Conservation (phyloP, 2,888 invertebrate species). For the Zhuqinia jingwanae region DNA sequence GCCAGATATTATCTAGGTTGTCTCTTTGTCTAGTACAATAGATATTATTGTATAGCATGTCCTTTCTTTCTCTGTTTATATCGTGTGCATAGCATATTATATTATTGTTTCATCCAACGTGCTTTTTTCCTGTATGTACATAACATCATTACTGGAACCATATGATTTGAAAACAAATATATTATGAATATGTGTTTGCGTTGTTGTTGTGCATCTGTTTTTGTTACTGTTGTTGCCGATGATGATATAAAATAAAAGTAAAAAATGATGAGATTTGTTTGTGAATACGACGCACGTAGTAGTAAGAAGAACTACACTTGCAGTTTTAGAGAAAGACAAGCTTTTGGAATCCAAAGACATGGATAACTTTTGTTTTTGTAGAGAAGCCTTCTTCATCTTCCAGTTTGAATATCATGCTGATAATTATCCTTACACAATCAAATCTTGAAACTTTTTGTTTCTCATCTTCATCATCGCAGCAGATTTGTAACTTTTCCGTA, state of each 20-base stretch:
- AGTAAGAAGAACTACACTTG: too few species aligned
- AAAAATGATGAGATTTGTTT: too few species aligned
- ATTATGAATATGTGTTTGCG: too few species aligned
- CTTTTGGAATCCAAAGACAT: neutral
- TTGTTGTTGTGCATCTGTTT: too few species aligned
- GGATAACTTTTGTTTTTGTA: conserved; percentile 30
- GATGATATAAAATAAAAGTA: too few species aligned
- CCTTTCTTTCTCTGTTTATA: neutral
- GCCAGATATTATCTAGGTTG: conserved; percentile 41
- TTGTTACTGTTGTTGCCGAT: too few species aligned
- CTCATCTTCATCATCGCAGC: neutral
- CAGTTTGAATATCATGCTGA: conserved; percentile 22
- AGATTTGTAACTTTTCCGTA: neutral
- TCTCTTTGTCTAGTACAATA: conserved; percentile 38
- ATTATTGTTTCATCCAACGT: neutral
- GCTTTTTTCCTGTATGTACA: too few species aligned
- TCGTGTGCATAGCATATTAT: conserved; percentile 9
- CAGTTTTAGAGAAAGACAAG: too few species aligned
- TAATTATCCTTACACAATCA: conserved; percentile 16
- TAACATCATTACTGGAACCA: too few species aligned
- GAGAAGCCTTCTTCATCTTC: conserved; percentile 6
- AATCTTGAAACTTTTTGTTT: conserved; percentile 44
- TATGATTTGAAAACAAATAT: too few species aligned
- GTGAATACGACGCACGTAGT: neutral
- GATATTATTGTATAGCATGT: conserved; percentile 40